These are phyloP conservation scores for Latrodectus hesperus DNA, from an alignment of 2,888 invertebrate species.

Conservation along the genomic window DNA sequence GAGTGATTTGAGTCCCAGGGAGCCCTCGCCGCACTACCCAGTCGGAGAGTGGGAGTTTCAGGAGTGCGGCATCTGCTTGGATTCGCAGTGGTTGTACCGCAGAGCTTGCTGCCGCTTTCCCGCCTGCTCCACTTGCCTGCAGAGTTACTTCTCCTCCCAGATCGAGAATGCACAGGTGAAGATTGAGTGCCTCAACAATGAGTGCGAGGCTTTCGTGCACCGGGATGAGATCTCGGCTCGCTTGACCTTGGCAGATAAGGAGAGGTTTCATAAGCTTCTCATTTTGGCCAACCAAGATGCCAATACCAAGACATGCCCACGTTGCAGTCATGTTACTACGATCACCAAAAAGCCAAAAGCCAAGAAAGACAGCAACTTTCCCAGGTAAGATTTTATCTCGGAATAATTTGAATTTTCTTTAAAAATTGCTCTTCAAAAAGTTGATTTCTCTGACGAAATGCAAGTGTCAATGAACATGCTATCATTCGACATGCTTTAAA, in stretches of 20 bases:
- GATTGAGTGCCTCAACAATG: slow-evolving; percentile 74
- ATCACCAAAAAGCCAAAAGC: slow-evolving; percentile 50
- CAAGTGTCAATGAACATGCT: too few relatives aligned
- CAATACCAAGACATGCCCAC: slow-evolving; percentile 75
- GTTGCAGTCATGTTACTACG: slow-evolving; percentile 73
- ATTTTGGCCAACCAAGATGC: slow-evolving; percentile 74
- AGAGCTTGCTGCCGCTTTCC: slow-evolving; percentile 74
- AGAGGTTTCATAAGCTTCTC: slow-evolving; percentile 74
- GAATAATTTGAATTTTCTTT: too few relatives aligned
- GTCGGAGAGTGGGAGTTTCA: slow-evolving; percentile 68
- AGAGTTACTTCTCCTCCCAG: slow-evolving; percentile 72
- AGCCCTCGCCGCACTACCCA: slow-evolving; percentile 68
- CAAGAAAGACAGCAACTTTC: slow-evolving; percentile 19
- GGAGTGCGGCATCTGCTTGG: slow-evolving; percentile 74
- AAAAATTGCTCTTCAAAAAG: background rate
- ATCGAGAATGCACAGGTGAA: slow-evolving; percentile 73
- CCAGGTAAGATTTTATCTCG: slow-evolving; percentile 30
- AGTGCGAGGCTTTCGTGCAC: slow-evolving; percentile 73
- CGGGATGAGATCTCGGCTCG: slow-evolving; percentile 74
- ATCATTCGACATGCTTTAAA: too few relatives aligned
- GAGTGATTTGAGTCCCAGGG: slow-evolving; percentile 39
- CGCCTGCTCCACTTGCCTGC: slow-evolving; percentile 74
- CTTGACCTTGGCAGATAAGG: slow-evolving; percentile 72
- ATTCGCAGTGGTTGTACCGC: slow-evolving; percentile 71
- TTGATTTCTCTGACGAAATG: too few relatives aligned